Conservation (phyloP, 1,140 invertebrate species). For the Elymnias hypermnestra region DNA sequence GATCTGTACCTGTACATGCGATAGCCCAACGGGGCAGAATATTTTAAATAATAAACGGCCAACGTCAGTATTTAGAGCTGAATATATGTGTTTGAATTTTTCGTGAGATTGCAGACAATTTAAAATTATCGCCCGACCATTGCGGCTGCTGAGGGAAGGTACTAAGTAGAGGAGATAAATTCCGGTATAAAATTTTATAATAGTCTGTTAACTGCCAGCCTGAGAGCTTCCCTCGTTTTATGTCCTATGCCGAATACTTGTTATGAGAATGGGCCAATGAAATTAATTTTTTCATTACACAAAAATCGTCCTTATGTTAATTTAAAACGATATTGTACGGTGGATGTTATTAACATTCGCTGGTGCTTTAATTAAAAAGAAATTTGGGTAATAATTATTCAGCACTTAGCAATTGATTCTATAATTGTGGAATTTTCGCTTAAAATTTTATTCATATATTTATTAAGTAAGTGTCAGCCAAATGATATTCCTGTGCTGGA, state of each 20-base stretch:
- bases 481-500: no score
- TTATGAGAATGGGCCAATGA: slow-evolving; percentile 20
- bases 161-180: slow-evolving; percentile 42
- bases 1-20: no score
- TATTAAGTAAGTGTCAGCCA: no score
- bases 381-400: no score
- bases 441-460: no score
- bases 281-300: slow-evolving; percentile 20
- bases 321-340: neutral
- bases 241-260: slow-evolving; percentile 26
- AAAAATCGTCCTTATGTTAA: slow-evolving; percentile 1
- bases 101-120: slow-evolving; percentile 31
- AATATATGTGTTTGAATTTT: slow-evolving; percentile 23
- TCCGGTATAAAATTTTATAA: slow-evolving; percentile 46
- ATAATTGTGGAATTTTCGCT: no score
- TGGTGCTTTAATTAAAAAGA: neutral
- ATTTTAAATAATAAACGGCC: no score
- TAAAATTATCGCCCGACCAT: slow-evolving; percentile 31
- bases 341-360: neutral
- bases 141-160: slow-evolving; percentile 28
- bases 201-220: slow-evolving; percentile 42
- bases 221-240: slow-evolving; percentile 32
- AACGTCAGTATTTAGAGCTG: no score
- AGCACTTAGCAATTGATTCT: no score
- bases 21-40: no score